A percentile compares a stretch with the other conserved stretches of the same genome.
Evolutionary conservation across 2,113 vertebrate species (phyloP).

Genomic region (Sylvietta virens): DNA sequence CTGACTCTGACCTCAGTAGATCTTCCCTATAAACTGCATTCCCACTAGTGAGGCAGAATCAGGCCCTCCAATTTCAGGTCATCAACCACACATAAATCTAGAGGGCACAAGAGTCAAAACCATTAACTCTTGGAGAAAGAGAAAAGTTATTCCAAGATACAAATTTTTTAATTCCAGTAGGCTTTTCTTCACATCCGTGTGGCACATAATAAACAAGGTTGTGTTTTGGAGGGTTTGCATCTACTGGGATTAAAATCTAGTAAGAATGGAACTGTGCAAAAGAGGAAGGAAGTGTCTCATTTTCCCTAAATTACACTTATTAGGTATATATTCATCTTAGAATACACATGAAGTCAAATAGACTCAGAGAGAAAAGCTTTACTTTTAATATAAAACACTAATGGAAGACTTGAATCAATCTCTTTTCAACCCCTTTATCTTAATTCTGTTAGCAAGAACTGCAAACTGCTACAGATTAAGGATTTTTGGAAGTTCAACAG

Average conservation of each 20-base stretch:
- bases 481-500: not conserved
- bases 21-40: not conserved
- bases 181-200: not conserved
- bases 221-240: accelerated
- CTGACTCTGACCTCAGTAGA: accelerated
- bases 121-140: not conserved
- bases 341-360: not conserved
- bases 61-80: not conserved
- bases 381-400: not conserved
- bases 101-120: not conserved
- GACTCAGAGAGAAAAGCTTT: not conserved
- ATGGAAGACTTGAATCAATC: not conserved
- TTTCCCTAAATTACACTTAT: not conserved
- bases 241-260: not conserved
- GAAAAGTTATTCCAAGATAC: not conserved
- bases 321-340: not conserved
- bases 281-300: not conserved
- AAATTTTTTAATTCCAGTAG: not conserved
- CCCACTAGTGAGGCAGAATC: not conserved
- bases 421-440: not conserved
- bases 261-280: not conserved
- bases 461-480: not conserved
- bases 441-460: not conserved
- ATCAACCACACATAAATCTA: not conserved
- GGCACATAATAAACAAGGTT: not conserved